Evolutionary conservation across 2,113 vertebrate species (phyloP).

Genomic region (Nerophis lumbriciformis): DNA sequence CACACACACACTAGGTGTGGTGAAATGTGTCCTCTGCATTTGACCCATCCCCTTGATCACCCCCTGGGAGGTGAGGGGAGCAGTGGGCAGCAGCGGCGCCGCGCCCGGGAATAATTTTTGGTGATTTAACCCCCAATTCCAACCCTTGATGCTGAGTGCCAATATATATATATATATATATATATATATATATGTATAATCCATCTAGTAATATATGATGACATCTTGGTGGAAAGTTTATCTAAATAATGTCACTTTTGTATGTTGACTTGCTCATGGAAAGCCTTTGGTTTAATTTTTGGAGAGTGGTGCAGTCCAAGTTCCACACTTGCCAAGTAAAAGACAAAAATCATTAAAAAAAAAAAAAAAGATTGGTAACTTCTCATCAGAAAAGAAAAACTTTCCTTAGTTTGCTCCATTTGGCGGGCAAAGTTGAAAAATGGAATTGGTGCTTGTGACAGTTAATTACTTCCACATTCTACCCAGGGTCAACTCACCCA

Average conservation of each 20-base stretch:
- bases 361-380: not conserved
- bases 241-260: not conserved
- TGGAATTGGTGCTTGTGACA: not conserved
- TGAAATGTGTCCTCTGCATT: no score
- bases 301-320: not conserved
- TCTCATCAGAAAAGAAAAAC: not conserved
- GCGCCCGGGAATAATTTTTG: no score
- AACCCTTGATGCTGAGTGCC: no score
- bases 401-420: not conserved
- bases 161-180: no score
- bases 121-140: no score
- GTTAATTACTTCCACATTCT: constrained; percentile 1
- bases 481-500: not conserved
- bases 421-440: not conserved
- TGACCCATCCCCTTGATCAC: no score
- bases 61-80: no score
- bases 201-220: no score
- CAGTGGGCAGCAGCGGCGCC: no score
- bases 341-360: not conserved
- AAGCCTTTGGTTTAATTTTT: not conserved
- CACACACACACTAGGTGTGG: no score
- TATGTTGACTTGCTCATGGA: not conserved
- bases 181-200: no score
- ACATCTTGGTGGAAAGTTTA: no score
- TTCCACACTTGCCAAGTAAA: not conserved